These are phyloP conservation scores for Hypotaenidia okinawae DNA, from an alignment of 2,797 vertebrate species.

Conservation along the genomic window DNA sequence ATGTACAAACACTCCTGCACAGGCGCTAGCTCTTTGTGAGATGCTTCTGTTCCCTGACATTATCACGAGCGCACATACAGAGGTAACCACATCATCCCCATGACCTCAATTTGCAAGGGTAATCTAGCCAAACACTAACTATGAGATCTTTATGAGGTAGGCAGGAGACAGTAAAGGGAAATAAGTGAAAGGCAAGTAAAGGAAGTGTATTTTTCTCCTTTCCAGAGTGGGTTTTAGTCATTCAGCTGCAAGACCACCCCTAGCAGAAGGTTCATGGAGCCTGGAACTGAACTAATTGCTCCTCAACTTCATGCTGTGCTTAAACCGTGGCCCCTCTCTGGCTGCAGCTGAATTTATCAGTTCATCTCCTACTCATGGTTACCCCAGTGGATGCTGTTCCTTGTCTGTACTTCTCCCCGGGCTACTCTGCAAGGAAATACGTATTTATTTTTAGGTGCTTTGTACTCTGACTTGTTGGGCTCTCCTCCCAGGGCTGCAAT, in stretches of 20 bases:
- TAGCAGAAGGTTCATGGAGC: neutral
- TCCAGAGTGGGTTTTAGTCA: neutral
- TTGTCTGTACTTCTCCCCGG: neutral
- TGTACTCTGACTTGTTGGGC: constrained; percentile 12
- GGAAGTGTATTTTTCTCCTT: neutral
- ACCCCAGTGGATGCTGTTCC: neutral
- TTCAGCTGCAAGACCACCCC: neutral
- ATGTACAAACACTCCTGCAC: rapidly evolving
- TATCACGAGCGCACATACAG: rapidly evolving
- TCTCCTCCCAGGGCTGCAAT: constrained; percentile 6
- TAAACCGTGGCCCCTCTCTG: neutral
- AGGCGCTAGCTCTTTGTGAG: neutral
- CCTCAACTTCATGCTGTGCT: neutral
- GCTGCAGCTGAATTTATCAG: neutral
- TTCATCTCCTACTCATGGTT: neutral
- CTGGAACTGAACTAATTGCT: neutral
- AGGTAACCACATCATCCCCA: neutral
- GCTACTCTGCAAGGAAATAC: constrained; percentile 32
- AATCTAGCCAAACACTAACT: neutral
- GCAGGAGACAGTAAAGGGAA: neutral
- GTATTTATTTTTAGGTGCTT: constrained; percentile 44
- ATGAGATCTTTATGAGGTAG: rapidly evolving
- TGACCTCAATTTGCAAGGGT: neutral
- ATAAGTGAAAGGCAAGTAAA: neutral
- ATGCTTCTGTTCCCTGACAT: rapidly evolving